Base-by-base conservation (phyloP, 2,888 invertebrate genomes). In the Andrena fulva region DNA sequence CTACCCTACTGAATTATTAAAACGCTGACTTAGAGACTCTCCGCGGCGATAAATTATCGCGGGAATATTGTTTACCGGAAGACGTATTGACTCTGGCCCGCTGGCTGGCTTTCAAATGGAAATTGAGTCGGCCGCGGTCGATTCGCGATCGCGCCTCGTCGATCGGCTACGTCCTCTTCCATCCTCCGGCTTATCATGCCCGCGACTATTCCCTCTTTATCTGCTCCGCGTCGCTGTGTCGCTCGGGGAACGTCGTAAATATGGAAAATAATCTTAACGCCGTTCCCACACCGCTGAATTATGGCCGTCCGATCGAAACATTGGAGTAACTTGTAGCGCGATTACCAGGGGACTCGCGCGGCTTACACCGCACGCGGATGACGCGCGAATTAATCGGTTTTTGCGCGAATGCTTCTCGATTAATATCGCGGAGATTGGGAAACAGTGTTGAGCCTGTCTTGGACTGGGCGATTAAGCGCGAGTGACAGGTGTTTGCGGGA, bases 251-350 rank as follows among this genome's bases (percentile, higher is more conserved):
- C 63, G 54, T 68, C 77, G 82, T 77, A 74, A 83, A 83, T 81
- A 81, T 77, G 82, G 82, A 81, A 81, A 81, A 81, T 81, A 83
- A 83, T 74, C 63, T 77, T 77, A 82, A 73, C 81, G 83, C 68
- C 52, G 60, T 52, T 59, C 31, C 64, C 10, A 20, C 48, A 73
- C 72, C 72, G 72, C 31, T 70, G 77, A 83, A 73, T 83, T 77
- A 83, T 71, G 74, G 67, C 67, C 67, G 73, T 71, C 73, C 70
- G 67, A 83, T 83, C 82, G 71, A 66, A 67, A 69, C 82, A 29
- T 16, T 35, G 42, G 74, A 66, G 69, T 67, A 77, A 67, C 70
- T 62, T 50, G 75, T 70, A 33, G 16, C 20, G 24, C 20, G 7
- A 42, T 42, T 16, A 48, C 59, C 10, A 27, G 29, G 16, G 54